Conservation (phyloP, 2,113 vertebrate species). For the Corynorhinus townsendii region DNA sequence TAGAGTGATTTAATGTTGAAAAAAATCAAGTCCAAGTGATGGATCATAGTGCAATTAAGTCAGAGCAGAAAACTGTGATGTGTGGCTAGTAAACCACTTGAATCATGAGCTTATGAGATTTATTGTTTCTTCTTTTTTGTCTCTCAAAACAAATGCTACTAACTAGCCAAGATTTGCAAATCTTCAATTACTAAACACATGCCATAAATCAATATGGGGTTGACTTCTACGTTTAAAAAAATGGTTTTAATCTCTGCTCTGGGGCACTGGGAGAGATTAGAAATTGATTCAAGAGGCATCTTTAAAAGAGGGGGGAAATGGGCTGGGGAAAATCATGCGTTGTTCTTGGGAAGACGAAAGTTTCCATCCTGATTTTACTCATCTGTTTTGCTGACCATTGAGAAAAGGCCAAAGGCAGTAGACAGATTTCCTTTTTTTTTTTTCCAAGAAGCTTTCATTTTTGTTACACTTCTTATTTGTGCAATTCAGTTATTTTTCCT, state of each 20-base stretch:
- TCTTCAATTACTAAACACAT: constrained; percentile 61
- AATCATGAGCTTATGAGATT: constrained; percentile 47
- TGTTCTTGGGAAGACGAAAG: constrained; percentile 53
- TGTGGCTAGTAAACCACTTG: constrained; percentile 53
- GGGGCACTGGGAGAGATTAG: constrained; percentile 62
- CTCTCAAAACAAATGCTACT: constrained; percentile 52
- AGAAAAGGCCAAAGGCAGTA: constrained; percentile 40
- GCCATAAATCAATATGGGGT: constrained; percentile 43
- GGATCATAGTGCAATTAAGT: constrained; percentile 69
- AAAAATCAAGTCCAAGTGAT: constrained; percentile 38
- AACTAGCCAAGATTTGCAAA: constrained; percentile 67
- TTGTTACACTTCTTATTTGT: constrained; percentile 68
- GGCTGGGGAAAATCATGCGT: neutral
- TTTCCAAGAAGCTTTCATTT: constrained; percentile 72
- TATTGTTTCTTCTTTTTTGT: constrained; percentile 48
- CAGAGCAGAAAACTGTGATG: constrained; percentile 68
- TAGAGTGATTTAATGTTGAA: constrained; percentile 34
- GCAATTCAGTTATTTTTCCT: constrained; percentile 83
- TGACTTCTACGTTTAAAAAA: constrained; percentile 62
- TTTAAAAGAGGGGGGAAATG: constrained; percentile 32
- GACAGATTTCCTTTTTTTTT: neutral
- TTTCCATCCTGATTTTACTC: constrained; percentile 53
- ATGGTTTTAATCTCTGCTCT: constrained; percentile 59
- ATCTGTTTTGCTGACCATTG: constrained; percentile 27
- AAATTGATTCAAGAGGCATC: constrained; percentile 68